A percentile compares a stretch with the other conserved stretches of the same genome.
phyloP scores from a whole-genome alignment of 2,888 invertebrate species.

The Agrotis clavis region DNA sequence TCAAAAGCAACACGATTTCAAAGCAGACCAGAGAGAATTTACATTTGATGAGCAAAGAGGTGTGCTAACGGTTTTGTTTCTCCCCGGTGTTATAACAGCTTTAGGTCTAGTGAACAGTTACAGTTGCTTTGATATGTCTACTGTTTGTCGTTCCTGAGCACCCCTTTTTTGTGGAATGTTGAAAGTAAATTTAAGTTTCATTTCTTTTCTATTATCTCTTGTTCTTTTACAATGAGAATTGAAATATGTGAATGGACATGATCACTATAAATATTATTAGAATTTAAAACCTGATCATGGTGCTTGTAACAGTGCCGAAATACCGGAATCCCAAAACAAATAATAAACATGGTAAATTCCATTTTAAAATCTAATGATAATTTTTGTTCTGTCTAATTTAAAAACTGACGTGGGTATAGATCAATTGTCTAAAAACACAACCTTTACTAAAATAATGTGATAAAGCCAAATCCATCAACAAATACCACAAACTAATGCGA shows the following conservation, averaged over 20 bases:
- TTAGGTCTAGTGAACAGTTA: conserved; percentile 43
- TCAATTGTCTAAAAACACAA: background rate
- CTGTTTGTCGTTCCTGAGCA: background rate
- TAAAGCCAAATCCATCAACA: background rate
- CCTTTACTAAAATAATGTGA: background rate
- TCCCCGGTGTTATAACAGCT: conserved; percentile 27
- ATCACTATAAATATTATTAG: no score
- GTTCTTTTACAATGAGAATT: background rate
- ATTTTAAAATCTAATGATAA: no score
- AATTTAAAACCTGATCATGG: no score
- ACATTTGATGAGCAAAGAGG: conserved; percentile 63
- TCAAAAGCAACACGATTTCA: conserved; percentile 81
- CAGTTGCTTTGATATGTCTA: conserved; percentile 26
- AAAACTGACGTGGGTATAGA: no score
- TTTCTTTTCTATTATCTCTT: no score
- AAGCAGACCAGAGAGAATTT: conserved; percentile 69
- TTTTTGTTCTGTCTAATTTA: no score
- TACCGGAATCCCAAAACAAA: no score
- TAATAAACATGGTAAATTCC: no score
- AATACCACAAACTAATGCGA: conserved; percentile 7
- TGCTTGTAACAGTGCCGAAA: no score
- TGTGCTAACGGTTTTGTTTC: conserved; percentile 58
- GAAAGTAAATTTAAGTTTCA: background rate
- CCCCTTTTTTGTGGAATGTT: background rate
- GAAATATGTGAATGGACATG: no score